Percentiles rank a stretch among this genome's conserved stretches.
Conservation (phyloP, 2,797 vertebrate genomes). For the Mycteria americana region DNA sequence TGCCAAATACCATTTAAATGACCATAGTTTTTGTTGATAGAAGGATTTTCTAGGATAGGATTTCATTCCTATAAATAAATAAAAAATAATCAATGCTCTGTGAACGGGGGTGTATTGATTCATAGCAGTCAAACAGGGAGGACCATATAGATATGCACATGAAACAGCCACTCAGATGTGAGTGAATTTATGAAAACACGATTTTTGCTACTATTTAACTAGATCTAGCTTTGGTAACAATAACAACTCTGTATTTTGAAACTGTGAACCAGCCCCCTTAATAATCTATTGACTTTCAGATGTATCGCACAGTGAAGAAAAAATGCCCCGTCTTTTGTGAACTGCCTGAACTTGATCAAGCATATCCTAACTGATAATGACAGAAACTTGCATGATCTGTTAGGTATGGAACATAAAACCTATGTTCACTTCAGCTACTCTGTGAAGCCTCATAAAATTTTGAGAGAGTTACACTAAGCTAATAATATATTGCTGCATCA, state of each 20-base stretch:
- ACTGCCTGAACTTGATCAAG: constrained; percentile 24
- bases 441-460: constrained; percentile 60
- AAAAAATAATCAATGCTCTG: not conserved
- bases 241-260: not conserved
- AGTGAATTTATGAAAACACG: not conserved
- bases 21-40: not conserved
- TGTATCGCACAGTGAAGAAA: not conserved
- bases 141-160: not conserved
- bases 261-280: not conserved
- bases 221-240: not conserved
- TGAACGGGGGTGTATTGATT: not conserved
- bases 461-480: constrained; percentile 12
- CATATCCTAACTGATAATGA: constrained; percentile 25
- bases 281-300: not conserved
- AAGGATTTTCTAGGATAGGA: not conserved
- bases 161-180: not conserved
- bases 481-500: constrained; percentile 3
- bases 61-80: not conserved
- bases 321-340: not conserved
- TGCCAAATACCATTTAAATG: not conserved
- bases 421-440: constrained; percentile 26
- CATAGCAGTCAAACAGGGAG: not conserved
- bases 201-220: not conserved
- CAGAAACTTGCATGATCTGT: constrained; percentile 24
- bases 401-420: constrained; percentile 45